Percentiles rank a stretch among this genome's conserved stretches.
Evolutionary conservation across 92 coral and sea anemone species (phyloP).

Genomic region (Heliopora coerulea): DNA sequence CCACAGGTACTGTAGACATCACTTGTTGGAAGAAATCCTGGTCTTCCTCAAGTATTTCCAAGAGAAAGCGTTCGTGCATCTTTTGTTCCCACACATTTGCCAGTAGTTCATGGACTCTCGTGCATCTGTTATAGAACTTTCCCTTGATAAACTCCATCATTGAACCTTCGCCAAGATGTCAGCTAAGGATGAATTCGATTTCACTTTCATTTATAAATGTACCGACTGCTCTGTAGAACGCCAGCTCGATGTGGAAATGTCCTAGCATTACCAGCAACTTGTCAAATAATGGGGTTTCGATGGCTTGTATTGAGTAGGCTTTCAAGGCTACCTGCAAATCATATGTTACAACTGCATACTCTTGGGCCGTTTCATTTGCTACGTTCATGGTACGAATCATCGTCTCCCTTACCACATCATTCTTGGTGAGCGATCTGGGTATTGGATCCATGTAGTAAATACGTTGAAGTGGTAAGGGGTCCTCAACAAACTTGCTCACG

Average conservation of each 20-base stretch:
- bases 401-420: too few relatives aligned
- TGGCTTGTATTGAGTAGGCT: too few relatives aligned
- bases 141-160: neutral
- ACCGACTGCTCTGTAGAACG: conserved; percentile 17
- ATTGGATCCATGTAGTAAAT: too few relatives aligned
- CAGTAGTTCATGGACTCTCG: conserved; percentile 7
- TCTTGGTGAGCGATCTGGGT: too few relatives aligned
- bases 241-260: conserved; percentile 8
- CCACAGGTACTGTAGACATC: conserved; percentile 8
- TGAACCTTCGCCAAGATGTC: neutral
- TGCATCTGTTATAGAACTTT: conserved; percentile 7
- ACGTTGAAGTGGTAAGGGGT: too few relatives aligned
- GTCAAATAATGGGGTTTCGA: too few relatives aligned
- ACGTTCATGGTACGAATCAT: too few relatives aligned
- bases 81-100: conserved; percentile 13
- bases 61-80: conserved; percentile 15
- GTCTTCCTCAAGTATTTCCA: neutral
- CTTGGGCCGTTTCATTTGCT: too few relatives aligned
- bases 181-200: neutral
- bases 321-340: too few relatives aligned
- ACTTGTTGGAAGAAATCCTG: neutral
- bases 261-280: too few relatives aligned
- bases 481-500: too few relatives aligned
- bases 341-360: too few relatives aligned
- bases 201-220: conserved; percentile 20